Evolutionary conservation across 1,140 invertebrate genomes (phyloP), one percentile per base, ranked within the genome.

Genomic region (Lepidurus couesii): DNA sequence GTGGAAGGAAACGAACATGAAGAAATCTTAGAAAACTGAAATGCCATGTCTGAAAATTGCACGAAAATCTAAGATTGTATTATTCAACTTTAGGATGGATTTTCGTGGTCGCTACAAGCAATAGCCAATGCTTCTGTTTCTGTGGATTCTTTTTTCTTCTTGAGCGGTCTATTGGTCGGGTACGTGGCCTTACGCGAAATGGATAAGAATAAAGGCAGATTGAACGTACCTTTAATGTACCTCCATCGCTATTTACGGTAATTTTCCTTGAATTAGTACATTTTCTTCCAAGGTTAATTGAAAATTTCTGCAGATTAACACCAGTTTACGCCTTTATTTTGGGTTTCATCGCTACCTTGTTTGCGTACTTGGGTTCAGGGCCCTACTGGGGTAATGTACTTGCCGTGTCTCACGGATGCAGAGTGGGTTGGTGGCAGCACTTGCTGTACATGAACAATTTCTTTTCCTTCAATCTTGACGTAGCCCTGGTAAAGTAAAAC

Each of bases 401-500:
- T 7, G 16, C 74, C 2, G 8, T 42, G 4, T 42, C 77, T 4
- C 8, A 43, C 7, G 65, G 16, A 5, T 78, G 77, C 24, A 53
- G 77, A 24, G 42, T 43, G 24, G 13, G 8, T 4, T 78, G 77
- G 79, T 79, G 79, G 53, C n/a, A 26, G 8, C 26, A 76, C 13
- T 78, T 79, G 24, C 16, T 73, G 45, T 76, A 79, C 9, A 73
- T 95, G 16, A 94, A 95, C 83, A 96, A 95, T 84, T 92, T 43
- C 44, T 75, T 42, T 34, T 42, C n/a, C 26, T 9, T 9, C 6
- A 43, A 13, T 13, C 16, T 16, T 7, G 74, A 43, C 26, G 74
- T 21, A 1, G 26, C 3, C 9, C 6, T 13, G 16, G 34, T 77
- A 45, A 44, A 11, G 44, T 26, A 26, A 26, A 26, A 26, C n/a